Evolutionary conservation across 1,140 invertebrate genomes (phyloP), one percentile per base, ranked within the genome.

Genomic region (Thalassaphorura encarpata): DNA sequence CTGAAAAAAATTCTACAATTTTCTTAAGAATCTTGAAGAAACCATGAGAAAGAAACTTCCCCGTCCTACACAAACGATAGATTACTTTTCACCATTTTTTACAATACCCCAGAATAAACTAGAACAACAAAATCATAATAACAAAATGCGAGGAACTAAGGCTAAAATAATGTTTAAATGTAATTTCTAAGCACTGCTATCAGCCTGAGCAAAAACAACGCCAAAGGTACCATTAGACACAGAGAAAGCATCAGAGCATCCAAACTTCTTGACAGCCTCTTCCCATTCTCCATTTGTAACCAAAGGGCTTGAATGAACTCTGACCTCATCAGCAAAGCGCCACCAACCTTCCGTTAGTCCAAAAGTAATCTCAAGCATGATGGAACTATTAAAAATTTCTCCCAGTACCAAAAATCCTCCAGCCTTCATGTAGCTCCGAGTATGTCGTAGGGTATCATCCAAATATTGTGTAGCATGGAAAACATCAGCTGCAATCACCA

Each of bases 391-490:
- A 27, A 41, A 29, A 3, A 31, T 29, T 23, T 56, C 54, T 2
- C 39, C 31, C 21, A 56, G 18, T 16, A 21, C 21, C 4, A 56
- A 24, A 1, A 50, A 5, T 13, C 54, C 54, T 8, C 24, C 39
- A 2, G 54, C 47, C 33, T 28, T 11, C 3, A 56, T 33, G 13
- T 41, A 26, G 13, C 40, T 18, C 8, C 54, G 21, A 2, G 47
- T 18, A 28, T 56, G 29, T 2, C 2, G 5, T 5, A 56, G 18
- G 2, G 54, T 52, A 3, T 56, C 47, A 8, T 53, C 23, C 6
- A 56, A 16, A 21, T 51, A 24, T 23, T 43, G 29, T 18, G 54
- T 56, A 8, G 59, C 59, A 29, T 61, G 59, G 23, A 56, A 13
- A 5, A 56, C 59, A 18, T 57, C 48, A 23, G 54, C 42, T 27